Conservation (phyloP, 2,113 vertebrate species). For the Cochlearius cochlearius region DNA sequence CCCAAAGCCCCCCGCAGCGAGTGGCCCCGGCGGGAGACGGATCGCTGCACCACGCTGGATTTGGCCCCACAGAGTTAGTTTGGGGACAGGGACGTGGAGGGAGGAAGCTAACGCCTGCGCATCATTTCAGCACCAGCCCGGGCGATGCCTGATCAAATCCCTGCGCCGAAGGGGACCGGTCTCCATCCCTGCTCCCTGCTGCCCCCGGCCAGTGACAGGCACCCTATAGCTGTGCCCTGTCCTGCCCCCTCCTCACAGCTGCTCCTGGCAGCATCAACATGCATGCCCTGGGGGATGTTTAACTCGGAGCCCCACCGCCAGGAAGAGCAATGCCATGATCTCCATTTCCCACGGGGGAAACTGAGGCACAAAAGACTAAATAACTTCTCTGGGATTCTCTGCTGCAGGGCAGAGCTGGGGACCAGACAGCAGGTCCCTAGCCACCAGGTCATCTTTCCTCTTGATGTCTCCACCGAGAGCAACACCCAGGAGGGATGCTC, state of each 20-base stretch:
- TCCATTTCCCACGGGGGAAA: background rate
- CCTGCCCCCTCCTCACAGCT: background rate
- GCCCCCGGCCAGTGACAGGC: background rate
- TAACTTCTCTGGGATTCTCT: background rate
- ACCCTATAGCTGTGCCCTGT: background rate
- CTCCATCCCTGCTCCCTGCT: background rate
- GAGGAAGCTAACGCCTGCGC: background rate
- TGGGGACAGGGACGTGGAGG: background rate
- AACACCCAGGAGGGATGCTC: background rate
- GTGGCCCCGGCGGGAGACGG: background rate
- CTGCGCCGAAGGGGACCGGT: fast-evolving
- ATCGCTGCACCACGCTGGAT: background rate
- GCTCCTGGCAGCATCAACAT: background rate
- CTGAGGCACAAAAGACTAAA: background rate
- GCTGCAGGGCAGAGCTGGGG: background rate
- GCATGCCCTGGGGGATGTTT: background rate
- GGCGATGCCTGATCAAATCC: background rate
- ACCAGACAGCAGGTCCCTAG: background rate
- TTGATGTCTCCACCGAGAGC: background rate
- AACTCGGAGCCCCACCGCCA: background rate
- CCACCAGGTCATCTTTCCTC: background rate
- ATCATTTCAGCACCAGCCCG: background rate
- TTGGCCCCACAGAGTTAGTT: background rate
- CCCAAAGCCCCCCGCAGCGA: background rate
- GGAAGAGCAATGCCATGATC: background rate